Evolutionary conservation across 1,140 invertebrate species (phyloP), one percentile per base, ranked within the genome.

Genomic region (Halyomorpha halys): DNA sequence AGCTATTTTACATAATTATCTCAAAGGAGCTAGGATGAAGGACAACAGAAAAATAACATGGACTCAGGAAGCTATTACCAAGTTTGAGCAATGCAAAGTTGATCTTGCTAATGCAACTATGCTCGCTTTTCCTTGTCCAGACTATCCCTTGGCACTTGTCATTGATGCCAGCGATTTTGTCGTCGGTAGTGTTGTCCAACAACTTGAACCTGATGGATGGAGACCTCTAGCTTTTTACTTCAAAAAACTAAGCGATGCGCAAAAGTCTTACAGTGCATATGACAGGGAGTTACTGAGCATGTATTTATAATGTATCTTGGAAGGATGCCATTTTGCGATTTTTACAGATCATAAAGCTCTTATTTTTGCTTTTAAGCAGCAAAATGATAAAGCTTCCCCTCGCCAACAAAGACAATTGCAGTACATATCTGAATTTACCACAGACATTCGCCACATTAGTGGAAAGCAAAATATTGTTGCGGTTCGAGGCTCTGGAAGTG

Each of bases 221-320:
- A 64, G 51, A 59, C 62, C 62, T 19, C 14, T 63, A 34, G 39
- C 45, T 45, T 63, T 63, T 53, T 63, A 45, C 25, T 53, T 23
- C n/a, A 63, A 53, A 63, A 63, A 63, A 47, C 27, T 30, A 30
- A 30, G 53, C 14, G 18, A 67, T 73, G 71, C 15, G 76, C 21
- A 59, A 16, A 59, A 44, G 39, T n/a, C 25, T 16, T 64, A 66
- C 27, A 61, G 44, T 23, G 68, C 72, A 0, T 76, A 75, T 61
- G 72, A 78, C 67, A 61, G 75, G 5, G 74, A 79, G 69, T 68
- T 79, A 0, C 59, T 74, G 0, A 73, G 72, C 3, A 69, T 72
- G 11, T 75, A 72, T 65, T n/a, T 16, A 15, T 62, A 64, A 39
- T 66, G 71, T 34, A 67, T 73, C 39, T n/a, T 76, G 6, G 73